Evolutionary conservation across 2,888 invertebrate species (phyloP).

Genomic region (Acanthosepion lycidas): DNA sequence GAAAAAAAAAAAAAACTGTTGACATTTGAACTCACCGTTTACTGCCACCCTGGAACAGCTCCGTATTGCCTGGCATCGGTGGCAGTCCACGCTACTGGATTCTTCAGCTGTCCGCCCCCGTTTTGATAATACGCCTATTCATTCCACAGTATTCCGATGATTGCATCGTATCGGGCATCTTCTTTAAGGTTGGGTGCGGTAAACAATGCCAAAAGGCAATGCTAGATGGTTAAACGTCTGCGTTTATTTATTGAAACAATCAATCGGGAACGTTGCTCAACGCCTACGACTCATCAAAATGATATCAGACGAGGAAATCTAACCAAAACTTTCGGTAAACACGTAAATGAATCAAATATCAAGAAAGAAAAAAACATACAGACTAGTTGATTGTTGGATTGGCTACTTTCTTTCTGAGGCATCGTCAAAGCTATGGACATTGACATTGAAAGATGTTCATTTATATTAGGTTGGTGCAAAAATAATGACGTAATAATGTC

Average conservation of each 20-base stretch:
- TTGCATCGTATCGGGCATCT: neutral
- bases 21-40: neutral
- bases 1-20: neutral
- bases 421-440: neutral
- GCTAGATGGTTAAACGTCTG: neutral
- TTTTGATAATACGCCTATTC: neutral
- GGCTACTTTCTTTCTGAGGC: neutral
- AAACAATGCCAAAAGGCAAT: neutral
- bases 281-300: neutral
- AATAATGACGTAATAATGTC: no score
- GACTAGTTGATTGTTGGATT: neutral
- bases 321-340: neutral
- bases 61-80: neutral
- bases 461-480: no score
- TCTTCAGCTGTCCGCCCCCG: neutral
- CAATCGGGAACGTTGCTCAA: neutral
- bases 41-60: neutral
- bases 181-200: neutral
- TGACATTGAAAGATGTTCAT: no score
- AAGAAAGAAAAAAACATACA: neutral
- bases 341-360: neutral
- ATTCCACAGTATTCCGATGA: neutral
- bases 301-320: neutral
- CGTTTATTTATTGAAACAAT: neutral
- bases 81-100: neutral